Conservation (phyloP, 2,888 invertebrate species). For the Drosophila nr. medialis region DNA sequence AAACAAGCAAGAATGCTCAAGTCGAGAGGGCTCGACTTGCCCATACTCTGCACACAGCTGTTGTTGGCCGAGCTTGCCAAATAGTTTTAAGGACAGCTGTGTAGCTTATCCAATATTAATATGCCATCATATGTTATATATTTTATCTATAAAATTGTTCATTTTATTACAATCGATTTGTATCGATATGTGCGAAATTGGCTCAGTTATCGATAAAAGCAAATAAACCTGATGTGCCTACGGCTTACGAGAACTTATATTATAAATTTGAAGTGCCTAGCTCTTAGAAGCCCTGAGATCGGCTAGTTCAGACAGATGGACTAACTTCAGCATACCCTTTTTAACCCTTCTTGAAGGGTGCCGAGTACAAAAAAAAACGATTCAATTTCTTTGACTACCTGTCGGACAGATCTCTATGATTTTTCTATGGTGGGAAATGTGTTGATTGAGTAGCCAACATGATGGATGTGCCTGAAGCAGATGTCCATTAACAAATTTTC, state of each 20-base stretch:
- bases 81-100: neutral
- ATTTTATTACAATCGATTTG: neutral
- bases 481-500: conserved; percentile 3
- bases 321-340: neutral
- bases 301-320: neutral
- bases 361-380: neutral
- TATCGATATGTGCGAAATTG: neutral
- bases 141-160: neutral
- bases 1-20: neutral
- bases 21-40: neutral
- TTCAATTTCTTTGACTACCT: conserved; percentile 7
- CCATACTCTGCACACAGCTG: neutral
- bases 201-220: neutral
- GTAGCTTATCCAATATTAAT: neutral
- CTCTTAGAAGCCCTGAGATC: neutral
- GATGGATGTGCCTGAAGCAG: conserved; percentile 34
- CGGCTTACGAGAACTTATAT: neutral
- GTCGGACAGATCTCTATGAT: neutral
- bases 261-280: neutral
- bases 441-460: conserved; percentile 51
- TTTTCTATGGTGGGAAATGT: conserved; percentile 5
- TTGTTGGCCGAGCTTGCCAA: too few relatives aligned
- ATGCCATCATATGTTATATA: neutral
- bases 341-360: neutral
- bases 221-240: neutral